These are phyloP conservation scores for Netelia fuscicornis DNA, from an alignment of 2,888 invertebrate genomes.

Conservation along the genomic window DNA sequence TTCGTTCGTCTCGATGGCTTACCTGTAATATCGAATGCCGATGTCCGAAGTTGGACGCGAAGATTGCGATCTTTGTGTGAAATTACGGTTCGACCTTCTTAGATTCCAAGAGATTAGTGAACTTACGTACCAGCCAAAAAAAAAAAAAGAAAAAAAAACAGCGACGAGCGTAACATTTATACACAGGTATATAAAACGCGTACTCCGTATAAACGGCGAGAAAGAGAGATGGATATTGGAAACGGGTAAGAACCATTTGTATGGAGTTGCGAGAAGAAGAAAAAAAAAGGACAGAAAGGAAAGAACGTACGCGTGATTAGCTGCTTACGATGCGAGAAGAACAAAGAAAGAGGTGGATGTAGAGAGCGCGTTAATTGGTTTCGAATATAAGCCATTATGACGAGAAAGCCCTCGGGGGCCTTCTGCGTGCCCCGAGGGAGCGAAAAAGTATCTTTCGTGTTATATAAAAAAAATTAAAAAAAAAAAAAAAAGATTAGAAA, in stretches of 20 bases:
- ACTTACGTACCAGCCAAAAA: no score
- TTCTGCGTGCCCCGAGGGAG: slow-evolving; percentile 4
- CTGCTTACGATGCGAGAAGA: slow-evolving; percentile 21
- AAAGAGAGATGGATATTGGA: neutral
- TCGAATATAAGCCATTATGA: slow-evolving; percentile 51
- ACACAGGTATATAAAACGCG: no score
- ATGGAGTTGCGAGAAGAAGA: neutral
- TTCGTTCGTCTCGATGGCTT: neutral
- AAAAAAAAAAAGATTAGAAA: neutral
- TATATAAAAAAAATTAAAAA: neutral
- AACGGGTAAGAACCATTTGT: slow-evolving; percentile 24
- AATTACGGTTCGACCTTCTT: slow-evolving; percentile 29
- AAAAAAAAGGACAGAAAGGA: no score
- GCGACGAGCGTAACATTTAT: no score
- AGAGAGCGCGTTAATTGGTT: slow-evolving; percentile 50
- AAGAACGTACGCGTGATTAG: slow-evolving; percentile 32
- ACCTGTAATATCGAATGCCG: slow-evolving; percentile 7
- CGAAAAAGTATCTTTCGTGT: neutral
- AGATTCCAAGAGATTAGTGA: slow-evolving; percentile 35
- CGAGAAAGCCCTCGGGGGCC: slow-evolving; percentile 30
- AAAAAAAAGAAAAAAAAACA: no score
- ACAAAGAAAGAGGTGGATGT: slow-evolving; percentile 17
- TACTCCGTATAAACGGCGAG: neutral
- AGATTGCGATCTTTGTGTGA: slow-evolving; percentile 29
- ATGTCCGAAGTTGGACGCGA: neutral